phyloP scores from a whole-genome alignment of 2,113 vertebrate genomes.

The Smithornis capensis region DNA sequence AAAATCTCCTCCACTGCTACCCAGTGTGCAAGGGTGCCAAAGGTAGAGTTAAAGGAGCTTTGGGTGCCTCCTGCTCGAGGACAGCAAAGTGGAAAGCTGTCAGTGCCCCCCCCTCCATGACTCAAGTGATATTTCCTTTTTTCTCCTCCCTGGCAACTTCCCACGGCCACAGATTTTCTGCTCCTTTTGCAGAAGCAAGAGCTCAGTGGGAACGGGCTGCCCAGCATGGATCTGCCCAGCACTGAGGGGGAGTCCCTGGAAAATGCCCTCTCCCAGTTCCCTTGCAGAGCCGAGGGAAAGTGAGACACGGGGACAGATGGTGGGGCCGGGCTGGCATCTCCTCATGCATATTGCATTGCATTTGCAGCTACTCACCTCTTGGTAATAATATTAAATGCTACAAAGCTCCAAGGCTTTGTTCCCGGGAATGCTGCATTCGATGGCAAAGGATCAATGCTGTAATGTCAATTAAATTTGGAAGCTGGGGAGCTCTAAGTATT shows the following conservation, averaged over 20 bases:
- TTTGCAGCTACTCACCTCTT: slow-evolving; percentile 32
- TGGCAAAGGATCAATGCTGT: neutral
- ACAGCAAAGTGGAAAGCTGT: neutral
- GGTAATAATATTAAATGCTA: slow-evolving; percentile 31
- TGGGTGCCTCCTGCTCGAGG: neutral
- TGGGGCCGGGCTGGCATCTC: slow-evolving; percentile 33
- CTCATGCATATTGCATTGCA: slow-evolving; percentile 32
- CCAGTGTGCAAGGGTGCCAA: neutral
- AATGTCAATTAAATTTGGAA: neutral
- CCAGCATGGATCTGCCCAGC: neutral
- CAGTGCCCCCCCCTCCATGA: neutral
- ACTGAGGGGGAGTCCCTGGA: slow-evolving; percentile 16
- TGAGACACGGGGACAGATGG: slow-evolving; percentile 32
- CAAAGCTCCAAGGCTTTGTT: slow-evolving; percentile 11
- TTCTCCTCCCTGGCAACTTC: neutral
- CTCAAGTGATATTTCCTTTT: slow-evolving; percentile 7
- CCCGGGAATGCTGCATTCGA: neutral
- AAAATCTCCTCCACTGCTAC: neutral
- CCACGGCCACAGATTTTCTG: slow-evolving; percentile 25
- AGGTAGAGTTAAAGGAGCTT: neutral
- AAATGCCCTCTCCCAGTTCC: slow-evolving; percentile 7
- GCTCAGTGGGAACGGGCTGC: neutral
- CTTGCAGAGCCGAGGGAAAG: neutral
- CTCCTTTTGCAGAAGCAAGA: neutral
- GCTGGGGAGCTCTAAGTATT: neutral